Evolutionary conservation across 2,797 vertebrate species (phyloP), one percentile per base, ranked within the genome.

Genomic region (Myotis vivesi): DNA sequence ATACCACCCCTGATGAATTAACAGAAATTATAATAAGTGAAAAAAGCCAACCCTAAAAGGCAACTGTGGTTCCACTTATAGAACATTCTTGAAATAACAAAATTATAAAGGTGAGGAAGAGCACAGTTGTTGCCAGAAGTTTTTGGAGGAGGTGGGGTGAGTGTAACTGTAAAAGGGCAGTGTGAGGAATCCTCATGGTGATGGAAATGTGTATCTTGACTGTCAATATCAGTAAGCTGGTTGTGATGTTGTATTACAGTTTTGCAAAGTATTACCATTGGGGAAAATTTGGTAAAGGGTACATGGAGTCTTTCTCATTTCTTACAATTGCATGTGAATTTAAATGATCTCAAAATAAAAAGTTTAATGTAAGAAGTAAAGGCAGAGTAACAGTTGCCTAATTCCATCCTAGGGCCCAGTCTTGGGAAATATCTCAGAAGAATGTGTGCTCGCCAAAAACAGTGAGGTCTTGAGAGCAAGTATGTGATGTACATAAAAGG

Each of bases 321-420:
- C 33, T 86, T 86, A 69, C 2, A 93, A 33, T 23, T 77, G 15
- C 17, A 36, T 87, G 23, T 75, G 30, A 83, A 96, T 94, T 90
- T 95, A 88, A 88, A 68, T 83, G 12, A 55, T 71, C 59, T 69
- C 59, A 69, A 93, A 62, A 80, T 80, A 46, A 86, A 68, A 75
- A 75, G 55, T 36, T 79, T 68, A 30, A 69, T n/a, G 68, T 73
- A 30, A 62, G 15, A 22, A 23, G 9, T 44, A 72, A 85, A 88
- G 66, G 55, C 51, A 92, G 53, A 81, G 57, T 66, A 77, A 55
- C 28, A 51, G 72, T 53, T 77, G 22, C 41, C 49, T 41, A 57
- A 20, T 85, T 68, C 41, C 9, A 68, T 87, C 55, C 71, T 53
- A 55, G 62, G 25, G 38, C 9, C 59, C 55, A 89, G 41, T 83